Percentiles rank a stretch among this genome's conserved stretches.
These are phyloP conservation scores for Gryon sp. DNA, from an alignment of 1,140 invertebrate species.

Conservation along the genomic window DNA sequence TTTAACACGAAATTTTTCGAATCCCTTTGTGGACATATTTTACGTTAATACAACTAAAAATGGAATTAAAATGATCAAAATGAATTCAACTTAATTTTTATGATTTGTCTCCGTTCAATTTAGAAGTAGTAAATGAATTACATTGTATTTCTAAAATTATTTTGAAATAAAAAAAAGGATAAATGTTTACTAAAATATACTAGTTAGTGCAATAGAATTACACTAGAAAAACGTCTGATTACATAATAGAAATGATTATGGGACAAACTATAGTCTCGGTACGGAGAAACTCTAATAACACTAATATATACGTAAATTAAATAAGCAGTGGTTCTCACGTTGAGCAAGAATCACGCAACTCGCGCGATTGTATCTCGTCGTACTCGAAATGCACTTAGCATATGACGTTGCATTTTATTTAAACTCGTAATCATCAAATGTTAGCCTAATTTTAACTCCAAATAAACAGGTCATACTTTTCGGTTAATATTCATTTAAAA, in stretches of 20 bases:
- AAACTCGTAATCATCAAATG: neutral
- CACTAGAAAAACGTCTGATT: conserved; percentile 20
- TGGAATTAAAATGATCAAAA: too few species aligned
- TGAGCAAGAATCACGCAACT: conserved; percentile 30
- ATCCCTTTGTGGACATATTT: too few species aligned
- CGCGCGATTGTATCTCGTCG: conserved; percentile 15
- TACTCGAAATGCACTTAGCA: neutral
- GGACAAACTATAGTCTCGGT: conserved; percentile 33
- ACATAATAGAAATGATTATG: conserved; percentile 43
- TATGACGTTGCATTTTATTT: neutral
- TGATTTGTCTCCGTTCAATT: too few species aligned
- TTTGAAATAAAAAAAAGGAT: neutral
- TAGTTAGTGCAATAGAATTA: too few species aligned
- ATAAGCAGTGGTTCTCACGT: conserved; percentile 58
- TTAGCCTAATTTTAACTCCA: neutral
- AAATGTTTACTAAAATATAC: too few species aligned
- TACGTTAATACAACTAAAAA: too few species aligned
- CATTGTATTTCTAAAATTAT: too few species aligned
- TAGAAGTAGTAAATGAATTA: too few species aligned
- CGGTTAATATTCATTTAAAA: too few species aligned
- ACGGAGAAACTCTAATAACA: conserved; percentile 53
- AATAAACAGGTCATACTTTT: neutral
- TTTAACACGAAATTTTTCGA: too few species aligned
- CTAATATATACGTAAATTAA: conserved; percentile 57
- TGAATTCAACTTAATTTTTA: too few species aligned